phyloP scores from a whole-genome alignment of 2,113 vertebrate species.

The Ailurus styani region DNA sequence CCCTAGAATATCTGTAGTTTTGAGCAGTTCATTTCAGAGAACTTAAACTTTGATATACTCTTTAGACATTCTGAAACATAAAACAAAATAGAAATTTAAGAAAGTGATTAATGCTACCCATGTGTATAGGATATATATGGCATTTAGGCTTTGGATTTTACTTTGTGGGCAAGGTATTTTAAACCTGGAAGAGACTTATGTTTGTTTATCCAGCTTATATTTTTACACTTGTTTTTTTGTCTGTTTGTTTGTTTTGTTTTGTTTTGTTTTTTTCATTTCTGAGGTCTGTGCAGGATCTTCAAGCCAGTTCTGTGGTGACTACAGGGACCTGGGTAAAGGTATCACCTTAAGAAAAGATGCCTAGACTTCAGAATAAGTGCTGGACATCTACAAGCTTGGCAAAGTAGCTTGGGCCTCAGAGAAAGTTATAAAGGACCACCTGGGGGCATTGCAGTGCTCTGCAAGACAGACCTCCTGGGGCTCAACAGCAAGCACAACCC shows the following conservation, averaged over 20 bases:
- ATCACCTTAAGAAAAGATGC: background rate
- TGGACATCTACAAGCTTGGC: background rate
- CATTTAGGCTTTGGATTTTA: background rate
- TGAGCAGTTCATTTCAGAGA: background rate
- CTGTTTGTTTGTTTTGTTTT: no score
- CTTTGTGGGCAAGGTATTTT: background rate
- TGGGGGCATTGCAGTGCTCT: background rate
- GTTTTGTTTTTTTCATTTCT: background rate
- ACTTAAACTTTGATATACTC: background rate
- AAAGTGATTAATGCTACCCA: background rate
- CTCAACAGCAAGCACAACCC: background rate
- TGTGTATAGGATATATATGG: background rate
- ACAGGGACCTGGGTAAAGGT: background rate
- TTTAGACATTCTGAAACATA: background rate
- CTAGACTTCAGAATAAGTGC: background rate
- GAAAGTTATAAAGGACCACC: background rate
- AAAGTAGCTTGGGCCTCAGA: background rate
- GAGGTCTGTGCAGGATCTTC: background rate
- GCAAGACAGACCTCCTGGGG: background rate
- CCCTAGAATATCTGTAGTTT: background rate
- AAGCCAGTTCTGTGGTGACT: background rate
- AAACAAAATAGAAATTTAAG: background rate
- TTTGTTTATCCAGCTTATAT: background rate
- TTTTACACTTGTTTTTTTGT: background rate
- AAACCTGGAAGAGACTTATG: background rate